phyloP scores from a whole-genome alignment of 2,888 invertebrate species.

The Drosophila kuntzei region DNA sequence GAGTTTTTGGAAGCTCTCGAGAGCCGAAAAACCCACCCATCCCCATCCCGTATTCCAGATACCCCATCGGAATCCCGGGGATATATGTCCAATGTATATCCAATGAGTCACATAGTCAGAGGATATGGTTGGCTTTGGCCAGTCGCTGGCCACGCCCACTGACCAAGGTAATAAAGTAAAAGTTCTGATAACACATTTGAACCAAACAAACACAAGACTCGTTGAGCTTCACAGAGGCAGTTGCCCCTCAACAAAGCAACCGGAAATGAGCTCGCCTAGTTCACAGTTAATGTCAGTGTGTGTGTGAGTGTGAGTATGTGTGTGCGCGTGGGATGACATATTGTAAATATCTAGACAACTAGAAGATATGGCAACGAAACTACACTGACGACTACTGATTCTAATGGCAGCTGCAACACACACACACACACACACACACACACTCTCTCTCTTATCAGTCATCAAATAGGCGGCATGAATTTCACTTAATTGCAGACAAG shows the following conservation, averaged over 20 bases:
- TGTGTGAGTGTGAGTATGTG: background rate
- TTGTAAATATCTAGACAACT: constrained; percentile 6
- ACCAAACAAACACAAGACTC: constrained; percentile 7
- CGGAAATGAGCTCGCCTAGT: constrained; percentile 67
- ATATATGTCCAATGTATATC: background rate
- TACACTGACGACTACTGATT: constrained; percentile 4
- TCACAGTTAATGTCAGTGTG: background rate
- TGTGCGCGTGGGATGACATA: constrained; percentile 18
- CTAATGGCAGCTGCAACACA: constrained; percentile 12
- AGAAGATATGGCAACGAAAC: background rate
- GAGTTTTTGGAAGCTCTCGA: constrained; percentile 5
- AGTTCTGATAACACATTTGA: constrained; percentile 62
- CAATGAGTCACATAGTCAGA: constrained; percentile 4
- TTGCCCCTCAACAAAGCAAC: constrained; percentile 64
- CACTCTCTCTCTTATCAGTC: constrained; percentile 25
- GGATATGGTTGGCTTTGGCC: constrained; percentile 3
- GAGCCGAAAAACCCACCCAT: background rate
- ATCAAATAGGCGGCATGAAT: constrained; percentile 53
- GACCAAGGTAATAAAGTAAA: constrained; percentile 72
- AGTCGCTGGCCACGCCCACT: constrained; percentile 39
- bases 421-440: background rate
- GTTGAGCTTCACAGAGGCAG: constrained; percentile 23
- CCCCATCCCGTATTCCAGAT: background rate
- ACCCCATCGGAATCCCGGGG: background rate
- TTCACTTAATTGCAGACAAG: constrained; percentile 50